A percentile compares a stretch with the other conserved stretches of the same genome.
Conservation (phyloP, 2,888 invertebrate species). For the Neuroscelio doddi region DNA sequence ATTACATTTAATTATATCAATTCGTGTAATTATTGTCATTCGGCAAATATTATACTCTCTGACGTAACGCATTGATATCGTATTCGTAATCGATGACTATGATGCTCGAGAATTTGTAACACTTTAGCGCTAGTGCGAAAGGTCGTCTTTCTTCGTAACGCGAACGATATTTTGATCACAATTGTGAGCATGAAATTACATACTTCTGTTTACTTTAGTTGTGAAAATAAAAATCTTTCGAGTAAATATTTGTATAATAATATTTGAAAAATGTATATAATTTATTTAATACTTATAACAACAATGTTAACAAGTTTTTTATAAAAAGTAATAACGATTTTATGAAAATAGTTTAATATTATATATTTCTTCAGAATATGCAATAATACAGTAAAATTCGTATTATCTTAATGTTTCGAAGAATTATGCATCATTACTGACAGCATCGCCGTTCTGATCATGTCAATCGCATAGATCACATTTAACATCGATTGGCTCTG, state of each 20-base stretch:
- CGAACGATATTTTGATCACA: constrained; percentile 10
- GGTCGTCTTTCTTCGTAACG: constrained; percentile 7
- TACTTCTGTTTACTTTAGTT: too few species aligned
- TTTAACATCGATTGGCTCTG: constrained; percentile 22
- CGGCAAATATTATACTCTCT: constrained; percentile 3
- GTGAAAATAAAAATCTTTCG: too few species aligned
- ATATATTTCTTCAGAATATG: too few species aligned
- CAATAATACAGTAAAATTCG: too few species aligned
- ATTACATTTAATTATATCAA: constrained; percentile 10
- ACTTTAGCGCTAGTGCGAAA: constrained; percentile 17
- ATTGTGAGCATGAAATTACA: too few species aligned
- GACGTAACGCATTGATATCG: constrained; percentile 10
- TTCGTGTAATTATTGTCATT: constrained; percentile 9
- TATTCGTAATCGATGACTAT: constrained; percentile 15
- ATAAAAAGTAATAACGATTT: too few species aligned
- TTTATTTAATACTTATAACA: too few species aligned
- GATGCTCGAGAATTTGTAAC: constrained; percentile 16
- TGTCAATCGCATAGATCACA: constrained; percentile 24
- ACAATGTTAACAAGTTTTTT: too few species aligned
- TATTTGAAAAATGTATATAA: too few species aligned
- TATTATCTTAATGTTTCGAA: too few species aligned
- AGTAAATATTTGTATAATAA: too few species aligned
- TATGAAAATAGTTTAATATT: too few species aligned
- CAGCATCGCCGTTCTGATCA: constrained; percentile 22
- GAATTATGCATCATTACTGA: constrained; percentile 8